Evolutionary conservation across 1,140 invertebrate species (phyloP).

Genomic region (Heliothis virescens): DNA sequence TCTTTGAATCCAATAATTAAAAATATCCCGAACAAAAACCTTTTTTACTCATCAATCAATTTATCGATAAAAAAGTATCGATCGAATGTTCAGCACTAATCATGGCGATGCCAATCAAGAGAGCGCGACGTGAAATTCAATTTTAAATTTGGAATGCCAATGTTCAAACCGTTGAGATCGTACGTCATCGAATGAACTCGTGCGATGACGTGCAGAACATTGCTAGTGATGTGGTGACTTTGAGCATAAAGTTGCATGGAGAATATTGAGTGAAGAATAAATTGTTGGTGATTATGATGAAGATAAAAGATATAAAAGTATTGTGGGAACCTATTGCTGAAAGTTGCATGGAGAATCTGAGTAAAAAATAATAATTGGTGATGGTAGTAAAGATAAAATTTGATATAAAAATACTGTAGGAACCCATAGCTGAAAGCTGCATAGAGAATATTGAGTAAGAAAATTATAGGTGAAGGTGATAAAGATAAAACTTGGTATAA

Average conservation of each 20-base stretch:
- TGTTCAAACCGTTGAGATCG: conserved; percentile 39
- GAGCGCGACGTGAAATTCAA: conserved; percentile 44
- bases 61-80: conserved; percentile 3
- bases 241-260: neutral
- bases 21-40: neutral
- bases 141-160: conserved; percentile 47
- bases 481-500: no score
- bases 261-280: neutral
- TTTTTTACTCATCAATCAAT: neutral
- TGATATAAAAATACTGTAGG: no score
- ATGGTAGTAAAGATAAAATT: no score
- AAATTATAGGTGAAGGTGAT: no score
- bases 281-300: no score
- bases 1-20: no score
- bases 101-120: neutral
- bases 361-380: no score
- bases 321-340: no score
- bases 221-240: neutral
- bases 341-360: no score
- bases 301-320: no score
- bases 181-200: conserved; percentile 30
- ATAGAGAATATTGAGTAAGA: no score
- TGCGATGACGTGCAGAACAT: neutral
- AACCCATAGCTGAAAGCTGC: no score
- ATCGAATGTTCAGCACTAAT: conserved; percentile 23